Base-by-base conservation (phyloP, 2,113 vertebrate species). In the Malurus elegans region DNA sequence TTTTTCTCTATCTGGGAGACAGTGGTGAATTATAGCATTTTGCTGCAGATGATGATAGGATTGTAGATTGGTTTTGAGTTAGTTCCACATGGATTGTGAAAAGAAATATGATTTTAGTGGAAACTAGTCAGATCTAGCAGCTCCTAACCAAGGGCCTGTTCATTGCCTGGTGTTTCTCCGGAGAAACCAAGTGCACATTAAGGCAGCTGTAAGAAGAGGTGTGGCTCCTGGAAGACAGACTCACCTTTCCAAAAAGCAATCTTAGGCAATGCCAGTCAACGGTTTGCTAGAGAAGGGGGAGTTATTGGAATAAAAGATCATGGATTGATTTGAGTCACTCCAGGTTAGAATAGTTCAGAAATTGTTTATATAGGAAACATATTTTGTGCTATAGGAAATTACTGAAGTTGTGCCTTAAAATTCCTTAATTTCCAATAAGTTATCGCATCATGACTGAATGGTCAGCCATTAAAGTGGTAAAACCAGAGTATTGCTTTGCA, bases 31-130 rank as follows among this genome's bases (percentile, higher is more conserved):
- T 38, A 62, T 1, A 31, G n/a, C 16, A 42, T 88, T 92, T 94
- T 65, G 6, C 45, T 76, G n/a, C 21, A 36, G 31, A 38, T 50
- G 42, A 31, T 64, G n/a, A 44, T 42, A 72, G 34, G 16, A 70
- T 6, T 51, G 25, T 40, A 18, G 42, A 10, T 12, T 45, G 26
- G 10, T 36, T 93, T 86, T 78, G 38, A 82, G 50, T 50, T 69
- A 36, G 25, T 73, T 79, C 29, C 36, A 31, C 0, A 0, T 38
- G 9, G 44, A 25, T 15, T 15, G 4, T 47, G 23, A 57, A 54
- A 3, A 61, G 20, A 34, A 86, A 73, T 42, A 73, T 78, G 32
- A 10, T 66, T 84, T 70, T 75, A 50, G 24, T 34, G 44, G 58
- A 29, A 80, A 8, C 4, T 44, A 51, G 44, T 31, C 56, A 60